These are phyloP conservation scores for Nephrotoma appendiculata DNA, from an alignment of 2,888 invertebrate species.

Conservation along the genomic window DNA sequence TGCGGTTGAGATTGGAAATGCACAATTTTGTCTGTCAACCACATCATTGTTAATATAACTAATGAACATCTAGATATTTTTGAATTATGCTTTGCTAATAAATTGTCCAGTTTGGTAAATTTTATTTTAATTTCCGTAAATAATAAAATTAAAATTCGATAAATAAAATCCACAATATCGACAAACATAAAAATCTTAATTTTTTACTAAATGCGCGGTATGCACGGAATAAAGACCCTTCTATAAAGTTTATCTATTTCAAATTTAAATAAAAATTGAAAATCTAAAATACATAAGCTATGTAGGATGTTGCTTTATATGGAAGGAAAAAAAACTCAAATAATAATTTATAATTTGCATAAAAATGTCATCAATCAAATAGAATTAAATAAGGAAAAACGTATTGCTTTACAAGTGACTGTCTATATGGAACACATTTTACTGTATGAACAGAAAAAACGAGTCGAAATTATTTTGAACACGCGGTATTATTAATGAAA, in stretches of 20 bases:
- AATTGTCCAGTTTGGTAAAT: background rate
- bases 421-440: background rate
- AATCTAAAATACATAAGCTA: background rate
- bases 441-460: background rate
- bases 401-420: background rate
- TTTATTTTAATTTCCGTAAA: background rate
- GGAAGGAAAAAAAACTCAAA: background rate
- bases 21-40: background rate
- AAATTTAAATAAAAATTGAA: background rate
- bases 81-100: too few relatives aligned
- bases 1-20: background rate
- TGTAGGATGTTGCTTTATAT: background rate
- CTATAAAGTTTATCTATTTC: background rate
- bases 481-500: background rate
- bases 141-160: background rate
- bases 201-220: background rate
- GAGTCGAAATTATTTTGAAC: background rate
- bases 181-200: background rate
- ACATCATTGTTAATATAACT: background rate
- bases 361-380: constrained; percentile 4
- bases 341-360: background rate
- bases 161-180: background rate
- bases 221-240: background rate
- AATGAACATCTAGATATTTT: background rate
- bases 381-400: background rate